Evolutionary conservation across 2,888 invertebrate genomes (phyloP).

Genomic region (Corbicula japonica): DNA sequence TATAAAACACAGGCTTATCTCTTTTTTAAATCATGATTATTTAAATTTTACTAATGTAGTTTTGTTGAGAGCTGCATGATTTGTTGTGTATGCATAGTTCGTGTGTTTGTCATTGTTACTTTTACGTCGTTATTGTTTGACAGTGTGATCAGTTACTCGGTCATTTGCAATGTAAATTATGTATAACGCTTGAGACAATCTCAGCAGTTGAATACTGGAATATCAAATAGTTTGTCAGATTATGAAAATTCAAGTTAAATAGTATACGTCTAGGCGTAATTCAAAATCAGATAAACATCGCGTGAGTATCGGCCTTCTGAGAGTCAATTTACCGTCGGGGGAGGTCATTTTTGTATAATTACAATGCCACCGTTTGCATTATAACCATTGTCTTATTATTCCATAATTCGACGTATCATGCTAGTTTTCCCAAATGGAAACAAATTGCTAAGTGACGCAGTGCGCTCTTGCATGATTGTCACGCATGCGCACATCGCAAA

Average conservation of each 20-base stretch:
- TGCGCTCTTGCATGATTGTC: constrained; percentile 18
- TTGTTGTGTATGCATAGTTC: no score
- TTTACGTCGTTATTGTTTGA: no score
- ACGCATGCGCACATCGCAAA: constrained; percentile 51
- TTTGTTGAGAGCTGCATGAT: no score
- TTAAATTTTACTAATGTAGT: no score
- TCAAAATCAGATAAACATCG: constrained; percentile 20
- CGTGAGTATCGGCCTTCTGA: constrained; percentile 27
- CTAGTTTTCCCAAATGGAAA: constrained; percentile 32
- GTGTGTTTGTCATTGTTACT: no score
- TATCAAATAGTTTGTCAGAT: constrained; percentile 23
- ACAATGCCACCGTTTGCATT: constrained; percentile 42
- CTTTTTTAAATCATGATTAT: no score
- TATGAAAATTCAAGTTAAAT: constrained; percentile 4
- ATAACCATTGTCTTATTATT: constrained; percentile 52
- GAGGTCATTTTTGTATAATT: constrained; percentile 44
- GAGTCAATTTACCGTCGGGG: constrained; percentile 1
- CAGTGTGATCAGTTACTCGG: no score
- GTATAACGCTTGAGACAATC: no score
- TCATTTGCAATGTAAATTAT: no score
- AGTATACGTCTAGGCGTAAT: constrained; percentile 11
- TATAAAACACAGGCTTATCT: no score
- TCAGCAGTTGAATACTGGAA: no score
- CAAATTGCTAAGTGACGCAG: constrained; percentile 36
- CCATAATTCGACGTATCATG: constrained; percentile 44